phyloP scores from a whole-genome alignment of 1,140 invertebrate genomes.

The Drusus annulatus region DNA sequence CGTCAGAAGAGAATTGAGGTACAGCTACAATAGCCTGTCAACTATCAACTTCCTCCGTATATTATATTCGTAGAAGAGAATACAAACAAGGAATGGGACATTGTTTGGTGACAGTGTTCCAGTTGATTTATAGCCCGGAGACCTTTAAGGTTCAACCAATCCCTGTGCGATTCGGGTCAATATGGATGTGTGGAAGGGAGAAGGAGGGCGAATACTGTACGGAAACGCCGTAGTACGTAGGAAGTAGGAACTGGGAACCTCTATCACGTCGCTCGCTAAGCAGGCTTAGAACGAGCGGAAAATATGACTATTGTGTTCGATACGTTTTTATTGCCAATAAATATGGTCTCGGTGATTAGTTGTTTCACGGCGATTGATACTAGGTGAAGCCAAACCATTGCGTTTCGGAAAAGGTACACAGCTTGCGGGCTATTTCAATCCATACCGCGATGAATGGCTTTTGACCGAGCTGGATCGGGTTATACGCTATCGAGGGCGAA shows the following conservation, averaged over 20 bases:
- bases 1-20: too few relatives aligned
- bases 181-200: not conserved
- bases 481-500: too few relatives aligned
- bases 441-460: too few relatives aligned
- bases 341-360: constrained; percentile 10
- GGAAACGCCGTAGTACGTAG: too few relatives aligned
- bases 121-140: constrained; percentile 24
- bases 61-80: not conserved
- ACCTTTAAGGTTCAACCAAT: constrained; percentile 25
- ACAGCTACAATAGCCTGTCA: not conserved
- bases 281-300: not conserved
- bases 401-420: too few relatives aligned
- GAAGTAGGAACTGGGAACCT: too few relatives aligned
- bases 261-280: not conserved
- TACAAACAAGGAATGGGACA: not conserved
- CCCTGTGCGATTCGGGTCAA: constrained; percentile 11
- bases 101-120: constrained; percentile 24
- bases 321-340: constrained; percentile 11
- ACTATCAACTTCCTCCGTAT: not conserved
- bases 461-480: too few relatives aligned
- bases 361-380: not conserved
- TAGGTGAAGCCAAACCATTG: not conserved
- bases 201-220: too few relatives aligned
- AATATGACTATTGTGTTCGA: not conserved
- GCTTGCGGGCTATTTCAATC: too few relatives aligned